Conservation (phyloP, 2,113 vertebrate genomes). For the Shinisaurus crocodilurus region DNA sequence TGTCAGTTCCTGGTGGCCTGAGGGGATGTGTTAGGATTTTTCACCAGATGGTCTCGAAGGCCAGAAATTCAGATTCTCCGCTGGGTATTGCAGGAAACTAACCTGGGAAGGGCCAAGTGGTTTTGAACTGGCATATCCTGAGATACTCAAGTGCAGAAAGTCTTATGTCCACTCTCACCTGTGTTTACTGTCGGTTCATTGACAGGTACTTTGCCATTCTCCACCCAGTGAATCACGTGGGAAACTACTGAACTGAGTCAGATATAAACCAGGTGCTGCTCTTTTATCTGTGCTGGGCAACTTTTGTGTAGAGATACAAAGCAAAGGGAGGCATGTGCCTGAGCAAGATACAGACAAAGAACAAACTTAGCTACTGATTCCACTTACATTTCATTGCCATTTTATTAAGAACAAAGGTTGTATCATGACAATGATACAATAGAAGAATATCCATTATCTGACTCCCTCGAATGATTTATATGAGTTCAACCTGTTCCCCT, state of each 20-base stretch:
- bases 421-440: neutral
- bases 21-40: neutral
- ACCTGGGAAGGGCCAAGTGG: too few species aligned
- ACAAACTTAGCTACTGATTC: constrained; percentile 36
- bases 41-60: neutral
- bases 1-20: neutral
- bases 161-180: constrained; percentile 22
- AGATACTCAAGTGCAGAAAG: constrained; percentile 12
- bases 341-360: constrained; percentile 16
- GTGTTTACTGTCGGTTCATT: constrained; percentile 2
- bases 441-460: neutral
- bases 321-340: constrained; percentile 36
- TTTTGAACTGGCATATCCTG: neutral
- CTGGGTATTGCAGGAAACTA: too few species aligned
- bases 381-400: constrained; percentile 10
- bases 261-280: constrained; percentile 54
- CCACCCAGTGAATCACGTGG: constrained; percentile 42
- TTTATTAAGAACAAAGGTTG: constrained; percentile 35
- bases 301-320: constrained; percentile 52
- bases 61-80: neutral
- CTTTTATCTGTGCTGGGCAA: constrained; percentile 48
- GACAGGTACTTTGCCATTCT: constrained; percentile 37
- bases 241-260: constrained; percentile 49
- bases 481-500: neutral
- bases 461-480: neutral